Evolutionary conservation across 64 coral and sea anemone species (phyloP).

Genomic region (Pocillopora damicornis): DNA sequence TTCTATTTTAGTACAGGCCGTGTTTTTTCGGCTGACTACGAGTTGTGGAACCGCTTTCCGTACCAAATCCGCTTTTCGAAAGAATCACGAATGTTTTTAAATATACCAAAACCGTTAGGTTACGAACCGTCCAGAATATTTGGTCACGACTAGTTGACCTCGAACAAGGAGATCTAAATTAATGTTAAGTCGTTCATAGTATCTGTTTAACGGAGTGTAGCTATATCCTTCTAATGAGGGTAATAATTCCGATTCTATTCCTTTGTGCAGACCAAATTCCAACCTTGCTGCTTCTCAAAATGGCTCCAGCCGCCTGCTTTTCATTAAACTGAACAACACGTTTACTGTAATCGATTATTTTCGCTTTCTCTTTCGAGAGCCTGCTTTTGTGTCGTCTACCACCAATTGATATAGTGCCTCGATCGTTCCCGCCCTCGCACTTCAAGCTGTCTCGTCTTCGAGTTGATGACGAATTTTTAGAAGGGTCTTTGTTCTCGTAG

Average conservation of each 20-base stretch:
- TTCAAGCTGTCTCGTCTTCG: conserved; percentile 8
- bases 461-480: not conserved
- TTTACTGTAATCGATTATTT: not conserved
- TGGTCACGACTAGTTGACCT: conserved; percentile 31
- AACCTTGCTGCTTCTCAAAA: not conserved
- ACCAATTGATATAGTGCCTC: not conserved
- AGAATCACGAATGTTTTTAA: conserved; percentile 5
- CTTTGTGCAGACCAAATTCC: not conserved
- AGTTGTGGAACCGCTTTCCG: not conserved
- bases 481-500: not conserved
- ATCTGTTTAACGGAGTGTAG: conserved; percentile 7
- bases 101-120: conserved; percentile 3
- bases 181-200: not conserved
- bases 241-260: not conserved
- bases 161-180: conserved; percentile 6
- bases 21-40: not conserved
- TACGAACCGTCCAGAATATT: conserved; percentile 13
- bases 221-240: not conserved
- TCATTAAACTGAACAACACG: not conserved
- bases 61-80: not conserved
- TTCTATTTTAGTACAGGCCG: not conserved
- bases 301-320: not conserved
- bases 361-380: not conserved
- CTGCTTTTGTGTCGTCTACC: conserved; percentile 7
- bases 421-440: conserved; percentile 26